phyloP scores from a whole-genome alignment of 1,140 invertebrate genomes.

The Microplitis demolitor region DNA sequence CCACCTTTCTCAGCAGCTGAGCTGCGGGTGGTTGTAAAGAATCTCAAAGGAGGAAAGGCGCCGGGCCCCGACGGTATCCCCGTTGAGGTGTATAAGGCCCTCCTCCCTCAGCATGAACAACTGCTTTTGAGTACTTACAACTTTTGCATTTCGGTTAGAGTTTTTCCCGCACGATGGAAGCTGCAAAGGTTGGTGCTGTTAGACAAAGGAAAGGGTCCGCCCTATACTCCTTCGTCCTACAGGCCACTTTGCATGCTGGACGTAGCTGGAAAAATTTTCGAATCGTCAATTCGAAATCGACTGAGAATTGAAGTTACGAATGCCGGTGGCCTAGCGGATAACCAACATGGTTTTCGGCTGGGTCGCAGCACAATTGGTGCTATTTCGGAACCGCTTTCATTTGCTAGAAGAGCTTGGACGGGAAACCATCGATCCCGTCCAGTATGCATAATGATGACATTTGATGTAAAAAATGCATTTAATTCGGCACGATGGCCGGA shows the following conservation, averaged over 20 bases:
- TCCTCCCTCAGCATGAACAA: background rate
- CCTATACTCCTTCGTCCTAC: conserved; percentile 33
- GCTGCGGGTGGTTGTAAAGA: conserved; percentile 29
- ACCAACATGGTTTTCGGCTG: conserved; percentile 32
- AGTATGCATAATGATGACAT: conserved; percentile 24
- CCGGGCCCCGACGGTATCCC: conserved; percentile 46
- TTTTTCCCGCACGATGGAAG: conserved; percentile 29
- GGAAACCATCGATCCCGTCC: background rate
- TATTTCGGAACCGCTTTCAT: conserved; percentile 17
- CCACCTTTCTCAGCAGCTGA: conserved; percentile 34
- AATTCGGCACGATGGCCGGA: conserved; percentile 32
- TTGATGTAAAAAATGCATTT: conserved; percentile 40
- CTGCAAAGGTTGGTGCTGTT: conserved; percentile 17
- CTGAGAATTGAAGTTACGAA: conserved; percentile 8
- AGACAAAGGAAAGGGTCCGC: conserved; percentile 29
- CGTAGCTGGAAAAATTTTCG: conserved; percentile 30
- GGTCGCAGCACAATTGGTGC: conserved; percentile 28
- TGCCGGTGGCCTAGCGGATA: conserved; percentile 4
- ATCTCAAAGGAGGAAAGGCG: conserved; percentile 38
- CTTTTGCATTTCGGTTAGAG: conserved; percentile 16
- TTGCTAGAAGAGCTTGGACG: background rate
- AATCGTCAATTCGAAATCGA: conserved; percentile 22
- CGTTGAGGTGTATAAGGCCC: conserved; percentile 32
- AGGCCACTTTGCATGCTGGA: conserved; percentile 40
- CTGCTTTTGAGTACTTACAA: conserved; percentile 27